Base-by-base conservation (phyloP, 2,888 invertebrate genomes). In the Rhopalosiphum nymphaeae region DNA sequence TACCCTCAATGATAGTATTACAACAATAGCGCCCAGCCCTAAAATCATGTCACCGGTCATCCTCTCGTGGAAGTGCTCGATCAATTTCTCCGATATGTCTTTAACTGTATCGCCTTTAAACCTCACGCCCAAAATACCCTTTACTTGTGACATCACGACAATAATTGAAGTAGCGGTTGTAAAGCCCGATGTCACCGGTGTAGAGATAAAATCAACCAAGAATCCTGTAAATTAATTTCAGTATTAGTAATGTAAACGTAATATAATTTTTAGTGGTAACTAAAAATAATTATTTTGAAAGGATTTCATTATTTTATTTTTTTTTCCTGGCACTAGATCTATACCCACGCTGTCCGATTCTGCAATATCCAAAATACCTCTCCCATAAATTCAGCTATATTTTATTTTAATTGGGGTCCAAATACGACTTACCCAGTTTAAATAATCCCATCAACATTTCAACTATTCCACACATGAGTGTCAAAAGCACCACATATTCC, bases 131-230 rank as follows among this genome's bases (percentile, higher is more conserved):
- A 98, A 96, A 90, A 98, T 96, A 91, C 97, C 97, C 96, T 98
- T 98, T 29, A 98, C 95, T 96, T 98, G 98, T 13, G 97, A 97
- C 67, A 97, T 96, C 85, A 97, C 97, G 95, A 98, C 98, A 95
- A 98, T 98, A 26, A 98, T 96, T 0, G 98, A 97, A 44, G 98
- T 98, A 25, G 98, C 98, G 3, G 98, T 97, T 86, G 98, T 98
- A 96, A 98, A 98, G 3, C 98, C 98, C 95, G 97, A 97, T 42
- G 98, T 98, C 92, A 98, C 98, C 25, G 98, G 97, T 53, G 97
- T 96, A 0, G 98, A 98, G 95, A 98, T 98, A 95, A 98, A 97
- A 95, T 98, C 98, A 94, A 98, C 97, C 95, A 98, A 96, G 96
- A 98, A 98, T 92, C 98, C 98, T 98, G 96, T 21, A 42, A 84